Percentiles rank a stretch among this genome's conserved stretches.
Evolutionary conservation across 2,888 invertebrate genomes (phyloP).

Genomic region (Polymixis lichenea): DNA sequence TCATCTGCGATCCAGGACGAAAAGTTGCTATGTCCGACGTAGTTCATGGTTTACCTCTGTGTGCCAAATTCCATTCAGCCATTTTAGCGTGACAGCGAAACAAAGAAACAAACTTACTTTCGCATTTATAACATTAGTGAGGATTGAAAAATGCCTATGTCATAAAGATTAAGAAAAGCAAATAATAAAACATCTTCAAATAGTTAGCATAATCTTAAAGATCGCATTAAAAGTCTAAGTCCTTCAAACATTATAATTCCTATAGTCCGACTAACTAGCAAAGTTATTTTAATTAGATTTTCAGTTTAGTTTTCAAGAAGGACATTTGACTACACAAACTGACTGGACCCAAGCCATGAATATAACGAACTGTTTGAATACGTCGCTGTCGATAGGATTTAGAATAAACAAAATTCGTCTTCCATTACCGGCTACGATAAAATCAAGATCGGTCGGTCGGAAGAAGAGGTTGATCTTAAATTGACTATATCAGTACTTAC

Average conservation of each 20-base stretch:
- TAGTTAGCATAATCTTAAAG: background rate
- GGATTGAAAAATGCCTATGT: too few species aligned
- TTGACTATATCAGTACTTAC: too few species aligned
- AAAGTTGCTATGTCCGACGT: too few species aligned
- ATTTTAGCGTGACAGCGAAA: too few species aligned
- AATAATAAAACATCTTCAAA: background rate
- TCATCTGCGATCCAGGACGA: too few species aligned
- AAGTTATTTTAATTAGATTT: background rate
- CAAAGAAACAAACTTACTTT: too few species aligned
- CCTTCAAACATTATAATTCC: background rate
- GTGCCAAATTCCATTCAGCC: too few species aligned
- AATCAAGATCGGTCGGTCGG: too few species aligned
- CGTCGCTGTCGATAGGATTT: background rate
- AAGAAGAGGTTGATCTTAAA: too few species aligned
- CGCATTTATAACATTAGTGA: too few species aligned
- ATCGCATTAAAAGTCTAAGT: background rate
- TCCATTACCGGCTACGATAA: constrained; percentile 7
- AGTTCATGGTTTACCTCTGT: too few species aligned
- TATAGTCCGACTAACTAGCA: background rate
- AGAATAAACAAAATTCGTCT: background rate
- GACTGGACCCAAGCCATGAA: background rate
- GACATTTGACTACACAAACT: constrained; percentile 23
- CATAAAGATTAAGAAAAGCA: too few species aligned
- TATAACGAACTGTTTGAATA: constrained; percentile 17
- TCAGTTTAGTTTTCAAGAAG: constrained; percentile 17